Percentiles rank a stretch among this genome's conserved stretches.
Evolutionary conservation across 2,797 vertebrate species (phyloP).

Genomic region (Anolis apletophallus): DNA sequence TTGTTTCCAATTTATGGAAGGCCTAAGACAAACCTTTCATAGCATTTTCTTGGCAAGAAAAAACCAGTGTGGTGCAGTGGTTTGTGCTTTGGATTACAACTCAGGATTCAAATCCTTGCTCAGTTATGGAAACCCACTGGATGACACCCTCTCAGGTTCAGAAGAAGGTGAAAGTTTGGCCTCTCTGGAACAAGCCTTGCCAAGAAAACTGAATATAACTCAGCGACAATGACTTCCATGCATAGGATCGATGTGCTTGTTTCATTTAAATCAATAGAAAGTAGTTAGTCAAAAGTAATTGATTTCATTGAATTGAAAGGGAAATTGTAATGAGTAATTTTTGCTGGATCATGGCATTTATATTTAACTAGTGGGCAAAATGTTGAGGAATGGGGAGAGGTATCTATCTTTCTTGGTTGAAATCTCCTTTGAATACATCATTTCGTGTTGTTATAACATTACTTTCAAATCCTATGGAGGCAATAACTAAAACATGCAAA

Average conservation of each 20-base stretch:
- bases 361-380: not conserved
- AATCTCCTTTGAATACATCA: not conserved
- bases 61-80: no score
- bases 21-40: no score
- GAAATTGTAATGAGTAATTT: not conserved
- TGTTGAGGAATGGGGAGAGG: not conserved
- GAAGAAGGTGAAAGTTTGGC: no score
- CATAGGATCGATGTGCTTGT: not conserved
- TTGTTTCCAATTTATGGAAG: no score
- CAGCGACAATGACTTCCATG: not conserved
- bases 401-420: not conserved
- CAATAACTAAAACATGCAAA: constrained; percentile 2
- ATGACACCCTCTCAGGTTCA: no score
- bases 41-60: no score
- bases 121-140: no score
- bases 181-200: no score
- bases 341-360: not conserved
- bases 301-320: not conserved
- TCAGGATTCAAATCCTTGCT: no score
- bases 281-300: not conserved
- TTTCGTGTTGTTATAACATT: not conserved
- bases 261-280: not conserved
- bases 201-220: not conserved
- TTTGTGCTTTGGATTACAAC: no score
- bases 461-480: not conserved